Evolutionary conservation across 2,113 vertebrate species (phyloP), one percentile per base, ranked within the genome.

Genomic region (Varanus salvator): DNA sequence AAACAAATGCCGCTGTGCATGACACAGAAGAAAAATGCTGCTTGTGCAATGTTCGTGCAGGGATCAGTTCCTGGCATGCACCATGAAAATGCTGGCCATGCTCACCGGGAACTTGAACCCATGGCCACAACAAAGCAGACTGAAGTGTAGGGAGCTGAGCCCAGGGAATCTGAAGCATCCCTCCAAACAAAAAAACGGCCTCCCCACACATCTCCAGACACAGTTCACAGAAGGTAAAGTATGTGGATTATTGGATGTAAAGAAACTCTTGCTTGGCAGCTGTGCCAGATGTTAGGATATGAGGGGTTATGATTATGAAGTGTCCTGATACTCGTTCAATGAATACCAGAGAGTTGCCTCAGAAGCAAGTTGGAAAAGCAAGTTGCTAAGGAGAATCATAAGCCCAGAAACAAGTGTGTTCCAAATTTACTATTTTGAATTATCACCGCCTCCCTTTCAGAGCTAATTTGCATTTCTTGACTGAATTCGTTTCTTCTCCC

Each of bases 401-500:
- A 88, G n/a, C 9, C 50, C 11, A 44, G 68, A 19, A 89, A 60
- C 5, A 3, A 34, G 34, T 15, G 14, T 54, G 29, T 89, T 93
- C 89, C 71, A 17, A 75, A 21, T 1, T 15, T 78, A n/a, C 21
- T 0, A 74, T 87, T 17, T 15, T 81, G 1, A 23, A 9, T 64
- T 88, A 57, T 29, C 84, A 68, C 23, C 76, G 0, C 80, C 48
- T 89, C 48, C 60, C 0, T 0, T 48, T 38, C 81, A 31, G 4
- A 31, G n/a, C 0, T 76, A 64, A 29, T 85, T 92, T 1, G 0
- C 71, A 23, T 75, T 86, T 83, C 69, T 74, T 12, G 11, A 15
- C 34, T 87, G 38, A 93, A 87, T 92, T 27, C 72, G 12, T 9
- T 78, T n/a, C 90, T 60, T 4, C 34, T 27, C 54, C 50, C 48